These are phyloP conservation scores for Oxycera nigricornis DNA, from an alignment of 2,888 invertebrate species.

Conservation along the genomic window DNA sequence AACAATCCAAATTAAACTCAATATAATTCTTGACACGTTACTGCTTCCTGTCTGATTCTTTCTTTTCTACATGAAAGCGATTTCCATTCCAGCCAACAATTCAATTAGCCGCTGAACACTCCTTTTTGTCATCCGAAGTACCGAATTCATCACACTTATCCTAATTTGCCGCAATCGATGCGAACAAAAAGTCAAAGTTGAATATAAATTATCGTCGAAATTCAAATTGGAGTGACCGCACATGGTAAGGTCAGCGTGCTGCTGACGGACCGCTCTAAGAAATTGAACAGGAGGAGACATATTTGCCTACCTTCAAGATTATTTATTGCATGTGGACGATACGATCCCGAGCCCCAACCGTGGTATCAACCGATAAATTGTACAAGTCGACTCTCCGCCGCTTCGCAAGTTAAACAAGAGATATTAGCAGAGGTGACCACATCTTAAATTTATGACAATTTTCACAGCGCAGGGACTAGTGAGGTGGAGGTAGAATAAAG, in stretches of 20 bases:
- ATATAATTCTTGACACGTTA: neutral
- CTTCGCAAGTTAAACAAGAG: conserved; percentile 6
- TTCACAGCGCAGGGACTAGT: too few relatives aligned
- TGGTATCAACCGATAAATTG: too few relatives aligned
- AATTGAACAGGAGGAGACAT: neutral
- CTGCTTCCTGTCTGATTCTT: neutral
- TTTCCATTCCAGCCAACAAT: neutral
- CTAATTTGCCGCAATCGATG: conserved; percentile 3
- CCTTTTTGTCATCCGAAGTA: neutral
- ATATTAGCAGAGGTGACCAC: neutral
- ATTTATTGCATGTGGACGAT: neutral
- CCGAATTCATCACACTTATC: conserved; percentile 18
- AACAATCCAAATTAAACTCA: neutral
- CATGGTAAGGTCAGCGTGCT: neutral
- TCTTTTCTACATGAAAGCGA: neutral
- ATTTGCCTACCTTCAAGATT: neutral
- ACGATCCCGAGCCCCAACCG: neutral
- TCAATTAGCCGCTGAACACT: conserved; percentile 11
- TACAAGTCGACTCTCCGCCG: neutral
- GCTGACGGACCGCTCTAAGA: neutral
- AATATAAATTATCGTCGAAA: conserved; percentile 28
- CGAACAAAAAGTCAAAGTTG: neutral
- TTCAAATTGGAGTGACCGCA: conserved; percentile 22
- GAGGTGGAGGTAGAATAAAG: too few relatives aligned
- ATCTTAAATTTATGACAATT: conserved; percentile 35